Base-by-base conservation (phyloP, 1,140 invertebrate species). In the Sitophilus oryzae region DNA sequence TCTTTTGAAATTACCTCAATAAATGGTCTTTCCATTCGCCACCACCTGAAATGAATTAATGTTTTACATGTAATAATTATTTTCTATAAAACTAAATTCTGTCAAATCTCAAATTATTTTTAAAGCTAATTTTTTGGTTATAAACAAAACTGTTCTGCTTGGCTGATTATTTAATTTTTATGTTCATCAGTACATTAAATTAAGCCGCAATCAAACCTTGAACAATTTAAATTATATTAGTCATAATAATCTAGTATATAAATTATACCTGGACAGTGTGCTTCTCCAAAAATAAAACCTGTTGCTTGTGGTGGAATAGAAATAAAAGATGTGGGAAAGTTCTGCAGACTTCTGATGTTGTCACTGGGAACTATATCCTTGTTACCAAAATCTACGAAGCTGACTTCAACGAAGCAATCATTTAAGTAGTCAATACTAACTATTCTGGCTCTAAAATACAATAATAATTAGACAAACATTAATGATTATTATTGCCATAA, bases 351-450 rank as follows among this genome's bases (percentile, higher is more conserved):
- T 57, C 82, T 66, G 8, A 85, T 76, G 56, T 80, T 76, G 20
- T 71, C 69, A 22, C 75, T 56, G 2, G 75, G 68, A 22, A 83
- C 70, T n/a, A 75, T 63, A 55, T 81, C 79, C 43, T 72, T 72
- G 53, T 84, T 84, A 49, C 86, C 86, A 66, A 82, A 87, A 68
- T 89, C 86, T 3, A 88, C 74, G 48, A 86, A 84, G 34, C 81
- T 77, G 2, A 87, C 79, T 54, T 77, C 67, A 14, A 83, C 73
- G 38, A 73, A 66, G 14, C 74, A 73, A 43, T 74, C 74, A 2
- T 68, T 54, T 11, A 76, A 47, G 53, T 74, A 68, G 6, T 67
- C 66, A 3, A 70, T 68, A 47, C 69, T 77, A 36, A 71, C 71
- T 44, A 85, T 73, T 68, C 75, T 77, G 2, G 79, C 80, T 59